Base-by-base conservation (phyloP, 2,888 invertebrate species). In the Scaeva pyrastri region DNA sequence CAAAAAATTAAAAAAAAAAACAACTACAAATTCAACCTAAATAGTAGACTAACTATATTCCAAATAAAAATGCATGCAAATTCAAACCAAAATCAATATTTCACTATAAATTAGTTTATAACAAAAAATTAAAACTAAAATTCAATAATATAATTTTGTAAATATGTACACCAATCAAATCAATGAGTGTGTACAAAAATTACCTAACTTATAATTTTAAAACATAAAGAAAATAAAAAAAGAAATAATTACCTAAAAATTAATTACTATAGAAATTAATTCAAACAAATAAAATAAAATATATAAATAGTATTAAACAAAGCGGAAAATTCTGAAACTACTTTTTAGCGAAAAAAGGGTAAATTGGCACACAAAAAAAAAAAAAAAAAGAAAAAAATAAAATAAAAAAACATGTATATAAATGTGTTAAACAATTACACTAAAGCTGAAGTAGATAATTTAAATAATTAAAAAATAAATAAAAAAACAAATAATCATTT, bases 301-400 rank as follows among this genome's bases (percentile, higher is more conserved):
- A 7, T 48, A 55, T 19, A 75, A 48, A 55, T 85, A 77, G 50
- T 23, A 74, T 77, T 74, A 86, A 81, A 86, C 45, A 86, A 86
- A 86, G 86, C 86, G 86, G 86, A 86, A 86, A 86, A 82, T 86
- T 86, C 86, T 86, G 81, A 86, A 86, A 82, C 81, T 82, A 86
- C 70, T 73, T 77, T 66, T 66, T 45, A 71, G 55, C 43, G 45
- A 45, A 10, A 55, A 71, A 66, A 16, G 56, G 43, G 56, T 58
- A 71, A 56, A 71, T 71, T 55, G 56, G 71, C 52, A 58, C 71
- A 58, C 77, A 77, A 39, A 62, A 58, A 62, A 26, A 31, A 66
- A 41, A 56, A 56, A n/a, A 43, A 31, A 45, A 26, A 48, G 50
- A 10, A 55, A 41, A 23, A 68, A 1, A 45, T 39, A 45, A 45